Evolutionary conservation across 30 jellyfish, hydroid and myxozoan genomes (phyloP).

Genomic region (Hydra vulgaris): DNA sequence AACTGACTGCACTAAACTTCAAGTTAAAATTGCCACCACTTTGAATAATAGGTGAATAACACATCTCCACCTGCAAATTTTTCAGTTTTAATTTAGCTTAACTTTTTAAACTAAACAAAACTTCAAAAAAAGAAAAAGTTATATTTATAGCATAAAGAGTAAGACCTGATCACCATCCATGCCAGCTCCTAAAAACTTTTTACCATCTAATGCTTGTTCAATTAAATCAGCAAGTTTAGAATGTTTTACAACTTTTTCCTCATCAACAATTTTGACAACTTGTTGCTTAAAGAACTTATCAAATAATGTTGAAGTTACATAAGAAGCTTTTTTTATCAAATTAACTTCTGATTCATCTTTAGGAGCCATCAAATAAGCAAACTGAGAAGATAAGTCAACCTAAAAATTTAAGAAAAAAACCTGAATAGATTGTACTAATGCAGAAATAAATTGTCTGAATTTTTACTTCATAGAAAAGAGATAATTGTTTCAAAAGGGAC

Average conservation of each 20-base stretch:
- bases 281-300: constrained; percentile 87
- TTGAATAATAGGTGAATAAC: constrained; percentile 92
- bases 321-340: constrained; percentile 79
- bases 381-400: constrained; percentile 78
- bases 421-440: too few relatives aligned
- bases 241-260: constrained; percentile 73
- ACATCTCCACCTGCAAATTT: constrained; percentile 61
- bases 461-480: too few relatives aligned
- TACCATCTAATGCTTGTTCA: constrained; percentile 87
- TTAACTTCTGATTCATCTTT: constrained; percentile 78
- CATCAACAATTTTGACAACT: constrained; percentile 59
- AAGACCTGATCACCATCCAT: constrained; percentile 92
- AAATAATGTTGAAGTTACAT: constrained; percentile 73
- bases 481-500: too few relatives aligned
- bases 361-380: constrained; percentile 79
- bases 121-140: not conserved
- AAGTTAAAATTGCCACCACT: constrained; percentile 94
- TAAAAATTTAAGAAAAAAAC: too few relatives aligned
- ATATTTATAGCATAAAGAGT: not conserved
- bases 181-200: constrained; percentile 84
- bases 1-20: constrained; percentile 97
- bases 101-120: too few relatives aligned
- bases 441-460: too few relatives aligned
- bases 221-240: constrained; percentile 90
- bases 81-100: not conserved